Conservation (phyloP, 2,113 vertebrate genomes). For the Corydoras sp. region DNA sequence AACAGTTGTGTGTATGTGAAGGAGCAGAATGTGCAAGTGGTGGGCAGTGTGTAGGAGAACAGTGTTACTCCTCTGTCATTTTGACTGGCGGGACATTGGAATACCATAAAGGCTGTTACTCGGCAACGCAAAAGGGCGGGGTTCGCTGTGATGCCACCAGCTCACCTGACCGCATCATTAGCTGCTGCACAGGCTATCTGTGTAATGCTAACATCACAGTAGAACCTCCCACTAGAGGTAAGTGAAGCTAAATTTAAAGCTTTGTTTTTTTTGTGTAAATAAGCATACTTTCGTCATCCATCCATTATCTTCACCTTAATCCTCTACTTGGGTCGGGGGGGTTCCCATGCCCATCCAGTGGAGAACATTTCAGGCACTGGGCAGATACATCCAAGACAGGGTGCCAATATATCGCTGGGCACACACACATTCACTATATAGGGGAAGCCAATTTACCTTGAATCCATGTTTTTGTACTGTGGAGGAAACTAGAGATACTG, state of each 20-base stretch:
- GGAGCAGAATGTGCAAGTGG: slow-evolving; percentile 75
- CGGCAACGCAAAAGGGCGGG: slow-evolving; percentile 82
- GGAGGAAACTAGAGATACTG: too few relatives aligned
- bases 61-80: slow-evolving; percentile 86
- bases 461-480: too few relatives aligned
- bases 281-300: too few relatives aligned
- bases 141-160: slow-evolving; percentile 85
- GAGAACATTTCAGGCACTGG: too few relatives aligned
- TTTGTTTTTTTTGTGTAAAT: too few relatives aligned
- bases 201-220: slow-evolving; percentile 93
- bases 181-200: slow-evolving; percentile 91
- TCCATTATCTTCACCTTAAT: too few relatives aligned
- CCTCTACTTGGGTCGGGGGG: too few relatives aligned
- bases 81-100: slow-evolving; percentile 74
- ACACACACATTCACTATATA: neutral
- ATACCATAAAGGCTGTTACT: slow-evolving; percentile 92
- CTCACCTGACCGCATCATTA: slow-evolving; percentile 77
- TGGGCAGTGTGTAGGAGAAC: slow-evolving; percentile 81
- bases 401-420: too few relatives aligned
- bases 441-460: too few relatives aligned
- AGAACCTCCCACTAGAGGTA: slow-evolving; percentile 78
- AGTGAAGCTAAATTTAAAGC: neutral
- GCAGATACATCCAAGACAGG: too few relatives aligned
- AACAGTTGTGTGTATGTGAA: slow-evolving; percentile 84
- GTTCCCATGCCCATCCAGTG: too few relatives aligned